A percentile compares a stretch with the other conserved stretches of the same genome.
These are phyloP conservation scores for Melikaiella ostensackeni DNA, from an alignment of 2,888 invertebrate genomes.

Conservation along the genomic window DNA sequence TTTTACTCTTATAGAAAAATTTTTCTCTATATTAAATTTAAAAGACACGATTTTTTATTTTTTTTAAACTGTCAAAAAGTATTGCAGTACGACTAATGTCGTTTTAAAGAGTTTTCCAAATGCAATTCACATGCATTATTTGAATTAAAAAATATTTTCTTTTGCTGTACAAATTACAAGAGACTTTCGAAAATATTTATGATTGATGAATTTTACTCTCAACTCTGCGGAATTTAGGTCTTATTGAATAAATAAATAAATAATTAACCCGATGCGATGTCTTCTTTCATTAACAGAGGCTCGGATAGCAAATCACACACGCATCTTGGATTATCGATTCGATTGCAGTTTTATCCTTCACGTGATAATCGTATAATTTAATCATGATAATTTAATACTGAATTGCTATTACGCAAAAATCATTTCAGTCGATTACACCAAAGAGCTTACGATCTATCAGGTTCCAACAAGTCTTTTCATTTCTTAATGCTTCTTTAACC, in stretches of 20 bases:
- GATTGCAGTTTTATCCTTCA: slow-evolving; percentile 15
- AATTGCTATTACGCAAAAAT: slow-evolving; percentile 24
- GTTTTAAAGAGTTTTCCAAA: background rate
- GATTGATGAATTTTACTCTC: background rate
- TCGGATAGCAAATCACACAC: background rate
- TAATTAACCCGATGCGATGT: background rate
- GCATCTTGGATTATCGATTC: slow-evolving; percentile 1
- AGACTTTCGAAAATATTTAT: background rate
- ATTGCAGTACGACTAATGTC: background rate
- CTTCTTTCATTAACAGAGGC: background rate
- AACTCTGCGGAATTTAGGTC: background rate
- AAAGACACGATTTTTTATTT: background rate
- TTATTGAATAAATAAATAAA: slow-evolving; percentile 31
- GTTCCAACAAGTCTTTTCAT: slow-evolving; percentile 31
- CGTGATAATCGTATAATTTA: slow-evolving; percentile 8
- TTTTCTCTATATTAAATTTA: background rate
- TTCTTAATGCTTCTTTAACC: slow-evolving; percentile 18
- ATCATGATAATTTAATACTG: slow-evolving; percentile 36
- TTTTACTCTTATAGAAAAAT: background rate
- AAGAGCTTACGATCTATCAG: slow-evolving; percentile 29
- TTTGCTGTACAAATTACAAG: background rate
- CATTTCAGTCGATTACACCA: slow-evolving; percentile 18
- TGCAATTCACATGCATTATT: slow-evolving; percentile 1
- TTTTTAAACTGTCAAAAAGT: background rate
- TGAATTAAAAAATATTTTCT: background rate